These are phyloP conservation scores for Phalacrocorax aristotelis DNA, from an alignment of 2,113 vertebrate species.

Conservation along the genomic window DNA sequence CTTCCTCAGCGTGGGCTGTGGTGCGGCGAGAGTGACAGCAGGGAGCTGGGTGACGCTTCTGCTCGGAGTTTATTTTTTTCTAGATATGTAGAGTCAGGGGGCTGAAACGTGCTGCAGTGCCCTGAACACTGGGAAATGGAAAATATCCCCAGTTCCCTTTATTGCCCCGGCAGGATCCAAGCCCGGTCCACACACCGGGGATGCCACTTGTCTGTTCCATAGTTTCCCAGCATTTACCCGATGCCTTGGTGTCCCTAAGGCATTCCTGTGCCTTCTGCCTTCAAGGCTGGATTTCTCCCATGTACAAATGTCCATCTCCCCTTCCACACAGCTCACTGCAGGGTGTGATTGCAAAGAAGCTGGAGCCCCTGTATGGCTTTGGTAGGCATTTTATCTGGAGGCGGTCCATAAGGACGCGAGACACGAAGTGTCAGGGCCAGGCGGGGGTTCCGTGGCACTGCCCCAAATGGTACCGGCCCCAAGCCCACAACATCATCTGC, in stretches of 20 bases:
- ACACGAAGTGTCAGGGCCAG: background rate
- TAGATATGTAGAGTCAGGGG: background rate
- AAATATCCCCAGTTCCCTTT: background rate
- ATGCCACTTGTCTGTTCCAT: background rate
- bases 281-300: background rate
- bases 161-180: background rate
- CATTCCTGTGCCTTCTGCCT: background rate
- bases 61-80: background rate
- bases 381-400: background rate
- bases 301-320: background rate
- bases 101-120: background rate
- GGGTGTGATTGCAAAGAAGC: background rate
- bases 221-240: background rate
- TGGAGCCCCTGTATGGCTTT: background rate
- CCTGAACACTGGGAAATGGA: background rate
- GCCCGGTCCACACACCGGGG: background rate
- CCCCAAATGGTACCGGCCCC: background rate
- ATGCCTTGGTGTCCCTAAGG: background rate
- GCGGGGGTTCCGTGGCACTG: background rate
- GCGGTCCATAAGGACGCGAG: background rate
- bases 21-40: background rate
- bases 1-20: background rate
- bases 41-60: background rate
- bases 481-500: rapidly evolving
- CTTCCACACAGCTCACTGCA: background rate